These are phyloP conservation scores for Odocoileus hemionus DNA, from an alignment of 2,113 vertebrate genomes.

Conservation along the genomic window DNA sequence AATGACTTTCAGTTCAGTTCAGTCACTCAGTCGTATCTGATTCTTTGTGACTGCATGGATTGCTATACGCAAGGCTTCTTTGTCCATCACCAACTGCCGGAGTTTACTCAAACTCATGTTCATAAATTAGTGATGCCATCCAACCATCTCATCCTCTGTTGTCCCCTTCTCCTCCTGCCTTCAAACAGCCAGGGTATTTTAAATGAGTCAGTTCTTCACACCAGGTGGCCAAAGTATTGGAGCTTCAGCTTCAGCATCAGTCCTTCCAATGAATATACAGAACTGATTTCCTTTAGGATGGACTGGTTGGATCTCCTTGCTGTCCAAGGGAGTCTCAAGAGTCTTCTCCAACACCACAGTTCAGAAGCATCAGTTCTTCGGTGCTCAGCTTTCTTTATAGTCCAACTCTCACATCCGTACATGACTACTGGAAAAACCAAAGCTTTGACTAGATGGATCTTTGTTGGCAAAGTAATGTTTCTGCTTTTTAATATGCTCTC, in stretches of 20 bases:
- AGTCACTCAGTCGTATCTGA: rapidly evolving
- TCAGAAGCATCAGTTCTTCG: background rate
- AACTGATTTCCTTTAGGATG: background rate
- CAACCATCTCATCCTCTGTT: background rate
- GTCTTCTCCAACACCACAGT: background rate
- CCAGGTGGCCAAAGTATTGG: background rate
- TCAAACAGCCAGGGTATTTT: background rate
- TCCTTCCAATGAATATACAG: background rate
- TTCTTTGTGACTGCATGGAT: background rate
- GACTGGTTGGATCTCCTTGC: background rate
- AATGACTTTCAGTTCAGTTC: background rate
- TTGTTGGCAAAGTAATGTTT: background rate
- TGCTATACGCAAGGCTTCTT: background rate
- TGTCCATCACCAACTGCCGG: background rate
- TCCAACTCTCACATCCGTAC: background rate
- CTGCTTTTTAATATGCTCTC: background rate
- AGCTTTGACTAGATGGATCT: background rate
- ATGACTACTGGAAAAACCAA: background rate
- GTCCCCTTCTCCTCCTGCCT: background rate
- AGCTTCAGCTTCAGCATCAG: background rate
- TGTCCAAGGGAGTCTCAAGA: background rate
- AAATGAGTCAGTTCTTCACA: background rate
- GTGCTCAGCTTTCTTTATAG: background rate
- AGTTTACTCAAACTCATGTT: background rate
- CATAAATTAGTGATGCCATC: background rate